These are phyloP conservation scores for Drosophila austrosaltans DNA, from an alignment of 2,888 invertebrate genomes.

Conservation along the genomic window DNA sequence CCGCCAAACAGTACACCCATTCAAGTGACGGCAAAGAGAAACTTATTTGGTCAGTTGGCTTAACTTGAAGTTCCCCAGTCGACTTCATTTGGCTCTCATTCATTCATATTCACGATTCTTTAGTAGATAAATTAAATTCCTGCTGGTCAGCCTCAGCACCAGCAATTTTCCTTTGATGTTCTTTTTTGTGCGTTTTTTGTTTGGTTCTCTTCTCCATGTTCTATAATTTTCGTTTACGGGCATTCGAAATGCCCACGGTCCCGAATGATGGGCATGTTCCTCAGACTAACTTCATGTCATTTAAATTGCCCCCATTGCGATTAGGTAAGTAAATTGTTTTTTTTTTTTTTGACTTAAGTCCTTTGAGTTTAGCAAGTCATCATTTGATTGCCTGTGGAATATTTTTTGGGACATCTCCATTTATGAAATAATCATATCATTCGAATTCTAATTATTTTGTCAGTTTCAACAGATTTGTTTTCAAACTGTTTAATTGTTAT, in stretches of 20 bases:
- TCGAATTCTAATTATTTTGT: too few relatives aligned
- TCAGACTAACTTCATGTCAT: not conserved
- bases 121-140: slow-evolving; percentile 5
- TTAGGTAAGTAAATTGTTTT: not conserved
- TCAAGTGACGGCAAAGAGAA: not conserved
- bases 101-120: not conserved
- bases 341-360: not conserved
- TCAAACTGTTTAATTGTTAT: too few relatives aligned
- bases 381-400: not conserved
- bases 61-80: slow-evolving; percentile 2
- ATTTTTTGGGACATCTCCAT: not conserved
- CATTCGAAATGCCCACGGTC: not conserved
- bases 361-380: not conserved
- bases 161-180: slow-evolving; percentile 1
- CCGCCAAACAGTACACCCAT: not conserved
- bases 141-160: not conserved
- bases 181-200: not conserved
- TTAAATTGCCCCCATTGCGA: not conserved
- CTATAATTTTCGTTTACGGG: not conserved
- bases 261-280: not conserved
- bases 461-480: too few relatives aligned
- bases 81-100: not conserved
- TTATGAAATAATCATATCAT: not conserved
- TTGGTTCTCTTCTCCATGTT: not conserved
- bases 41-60: slow-evolving; percentile 15